Evolutionary conservation across 2,797 vertebrate species (phyloP).

Genomic region (Cynopterus sphinx): DNA sequence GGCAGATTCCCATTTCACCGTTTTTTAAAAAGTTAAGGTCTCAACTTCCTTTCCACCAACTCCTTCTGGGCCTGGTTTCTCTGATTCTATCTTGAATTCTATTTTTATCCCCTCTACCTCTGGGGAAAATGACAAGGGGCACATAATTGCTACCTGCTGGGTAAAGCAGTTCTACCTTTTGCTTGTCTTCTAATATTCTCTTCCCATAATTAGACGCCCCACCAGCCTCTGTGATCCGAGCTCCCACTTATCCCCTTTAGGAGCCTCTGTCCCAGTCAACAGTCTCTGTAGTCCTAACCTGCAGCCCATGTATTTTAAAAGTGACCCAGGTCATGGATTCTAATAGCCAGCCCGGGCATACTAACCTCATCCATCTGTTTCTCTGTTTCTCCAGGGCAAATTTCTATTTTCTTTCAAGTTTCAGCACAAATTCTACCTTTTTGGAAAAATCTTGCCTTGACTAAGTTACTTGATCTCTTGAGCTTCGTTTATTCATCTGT

Average conservation of each 20-base stretch:
- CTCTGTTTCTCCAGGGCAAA: neutral
- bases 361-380: neutral
- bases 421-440: neutral
- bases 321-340: neutral
- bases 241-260: neutral
- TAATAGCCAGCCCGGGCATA: fast-evolving
- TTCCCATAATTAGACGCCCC: neutral
- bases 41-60: neutral
- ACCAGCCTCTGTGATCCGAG: neutral
- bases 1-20: neutral
- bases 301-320: neutral
- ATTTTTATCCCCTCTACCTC: slow-evolving; percentile 49
- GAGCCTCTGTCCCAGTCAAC: neutral
- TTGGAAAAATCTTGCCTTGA: neutral
- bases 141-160: slow-evolving; percentile 48
- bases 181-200: slow-evolving; percentile 52
- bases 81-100: slow-evolving; percentile 58
- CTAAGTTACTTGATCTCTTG: neutral
- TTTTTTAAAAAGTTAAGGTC: slow-evolving; percentile 34
- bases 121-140: slow-evolving; percentile 64
- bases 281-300: neutral
- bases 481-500: slow-evolving; percentile 20
- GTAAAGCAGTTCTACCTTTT: slow-evolving; percentile 52
- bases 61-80: neutral
- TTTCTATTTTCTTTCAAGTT: neutral